Base-by-base conservation (phyloP, 2,113 vertebrate species). In the Phoxinus phoxinus region DNA sequence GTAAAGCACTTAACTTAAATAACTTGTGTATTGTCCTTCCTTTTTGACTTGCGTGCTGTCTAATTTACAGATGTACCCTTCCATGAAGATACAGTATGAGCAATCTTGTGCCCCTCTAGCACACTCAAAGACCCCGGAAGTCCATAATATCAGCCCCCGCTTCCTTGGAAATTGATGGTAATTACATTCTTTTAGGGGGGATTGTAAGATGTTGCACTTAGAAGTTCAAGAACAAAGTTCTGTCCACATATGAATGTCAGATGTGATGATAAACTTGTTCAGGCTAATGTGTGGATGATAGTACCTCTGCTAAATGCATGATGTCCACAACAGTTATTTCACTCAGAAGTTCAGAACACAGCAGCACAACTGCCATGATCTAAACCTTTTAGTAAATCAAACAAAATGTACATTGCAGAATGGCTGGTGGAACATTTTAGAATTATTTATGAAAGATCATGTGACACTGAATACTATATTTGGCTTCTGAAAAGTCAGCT, bases 221-320 rank as follows among this genome's bases (percentile, higher is more conserved):
- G 87, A 91, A 90, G 85, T 84, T 84, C 90, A 93, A 88, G 84
- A 87, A 87, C 86, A 91, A 91, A 93, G 88, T 85, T 85, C 19
- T 1, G 78, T 87, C 86, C 83, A 89, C 88, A 86, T 87, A 73
- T 84, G 86, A 92, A 91, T 87, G 84, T 93, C 92, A 93, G 93
- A 94, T 94, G 93, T 90, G 89, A 86, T 87, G 86, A 87, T 79
- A 92, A 92, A 94, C 90, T 86, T 85, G 86, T 86, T 82, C 88
- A 91, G 84, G 80, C 65, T 89, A 90, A 91, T 85, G 84, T 91
- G 88, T 87, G 56, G 88, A 79, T 86, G 84, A 63, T 93, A 87
- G 90, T 89, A 88, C 91, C 89, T 92, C 87, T 56, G 78, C 7
- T 59, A 51, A 72, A 84, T 61, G 72, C 15, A 30, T 63, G 77